Conservation (phyloP, 2,888 invertebrate species). For the Xestoiulus laeticollis region DNA sequence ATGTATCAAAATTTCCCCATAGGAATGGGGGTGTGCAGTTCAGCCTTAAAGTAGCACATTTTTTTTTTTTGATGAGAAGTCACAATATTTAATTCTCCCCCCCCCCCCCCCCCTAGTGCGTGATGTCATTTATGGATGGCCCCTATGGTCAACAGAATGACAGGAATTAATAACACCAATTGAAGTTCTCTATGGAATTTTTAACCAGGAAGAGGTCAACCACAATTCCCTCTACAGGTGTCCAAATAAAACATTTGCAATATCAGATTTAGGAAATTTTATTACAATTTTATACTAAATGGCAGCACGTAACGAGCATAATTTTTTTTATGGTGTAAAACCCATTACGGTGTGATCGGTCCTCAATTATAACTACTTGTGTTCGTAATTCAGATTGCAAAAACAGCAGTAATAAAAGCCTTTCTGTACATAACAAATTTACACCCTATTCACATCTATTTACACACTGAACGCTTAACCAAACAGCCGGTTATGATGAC, state of each 20-base stretch:
- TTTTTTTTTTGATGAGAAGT: too few relatives aligned
- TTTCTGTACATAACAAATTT: conserved; percentile 46
- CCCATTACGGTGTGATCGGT: neutral
- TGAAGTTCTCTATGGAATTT: too few relatives aligned
- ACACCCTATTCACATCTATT: conserved; percentile 51
- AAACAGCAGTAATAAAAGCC: conserved; percentile 36
- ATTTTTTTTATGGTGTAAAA: neutral
- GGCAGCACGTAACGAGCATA: conserved; percentile 11
- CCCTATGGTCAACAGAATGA: too few relatives aligned
- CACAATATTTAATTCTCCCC: too few relatives aligned
- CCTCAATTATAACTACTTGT: neutral
- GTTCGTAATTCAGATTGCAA: neutral
- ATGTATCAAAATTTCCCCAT: too few relatives aligned
- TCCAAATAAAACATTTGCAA: neutral
- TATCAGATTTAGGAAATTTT: neutral
- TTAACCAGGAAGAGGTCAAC: too few relatives aligned
- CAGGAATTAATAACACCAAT: too few relatives aligned
- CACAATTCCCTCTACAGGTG: too few relatives aligned
- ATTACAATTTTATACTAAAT: conserved; percentile 37
- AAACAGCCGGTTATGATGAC: conserved; percentile 28
- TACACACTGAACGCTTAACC: conserved; percentile 25
- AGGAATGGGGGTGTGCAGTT: too few relatives aligned
- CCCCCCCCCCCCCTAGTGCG: too few relatives aligned
- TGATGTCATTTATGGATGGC: too few relatives aligned
- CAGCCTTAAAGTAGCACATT: too few relatives aligned